A percentile compares a stretch with the other conserved stretches of the same genome.
Conservation (phyloP, 1,140 invertebrate species). For the Hycleus cichorii region DNA sequence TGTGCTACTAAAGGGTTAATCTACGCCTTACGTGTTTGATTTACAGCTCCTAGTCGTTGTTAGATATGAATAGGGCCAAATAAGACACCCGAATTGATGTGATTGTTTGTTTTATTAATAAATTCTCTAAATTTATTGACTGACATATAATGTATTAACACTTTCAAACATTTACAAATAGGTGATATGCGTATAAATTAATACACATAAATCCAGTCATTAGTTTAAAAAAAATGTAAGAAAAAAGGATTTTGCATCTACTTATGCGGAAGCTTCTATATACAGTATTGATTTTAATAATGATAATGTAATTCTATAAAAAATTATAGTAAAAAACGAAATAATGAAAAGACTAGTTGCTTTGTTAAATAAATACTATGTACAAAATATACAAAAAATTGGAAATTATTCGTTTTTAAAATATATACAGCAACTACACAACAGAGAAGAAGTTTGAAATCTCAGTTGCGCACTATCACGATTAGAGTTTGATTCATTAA, state of each 20-base stretch:
- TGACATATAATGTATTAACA: slow-evolving; percentile 30
- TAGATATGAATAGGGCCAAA: too few relatives aligned
- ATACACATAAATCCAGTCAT: slow-evolving; percentile 23
- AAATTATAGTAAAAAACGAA: slow-evolving; percentile 7
- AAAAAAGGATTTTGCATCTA: slow-evolving; percentile 6
- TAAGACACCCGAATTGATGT: too few relatives aligned
- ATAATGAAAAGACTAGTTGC: slow-evolving; percentile 23
- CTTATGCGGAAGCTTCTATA: not conserved
- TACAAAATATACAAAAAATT: slow-evolving; percentile 26
- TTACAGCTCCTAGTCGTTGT: too few relatives aligned
- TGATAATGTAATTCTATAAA: not conserved
- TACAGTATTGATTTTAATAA: not conserved
- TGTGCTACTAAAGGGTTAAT: too few relatives aligned
- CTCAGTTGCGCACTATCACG: slow-evolving; percentile 28
- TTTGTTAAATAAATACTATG: slow-evolving; percentile 27
- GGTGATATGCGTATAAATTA: slow-evolving; percentile 21
- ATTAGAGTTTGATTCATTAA: slow-evolving; percentile 16
- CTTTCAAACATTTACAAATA: slow-evolving; percentile 32
- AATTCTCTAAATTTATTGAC: slow-evolving; percentile 32
- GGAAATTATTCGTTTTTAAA: slow-evolving; percentile 3
- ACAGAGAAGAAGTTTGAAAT: slow-evolving; percentile 27
- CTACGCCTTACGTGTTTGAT: too few relatives aligned
- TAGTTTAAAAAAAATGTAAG: slow-evolving; percentile 18
- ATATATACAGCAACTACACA: slow-evolving; percentile 19
- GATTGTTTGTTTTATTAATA: slow-evolving; percentile 26